Conservation (phyloP, 2,797 vertebrate genomes). For the Lemur catta region DNA sequence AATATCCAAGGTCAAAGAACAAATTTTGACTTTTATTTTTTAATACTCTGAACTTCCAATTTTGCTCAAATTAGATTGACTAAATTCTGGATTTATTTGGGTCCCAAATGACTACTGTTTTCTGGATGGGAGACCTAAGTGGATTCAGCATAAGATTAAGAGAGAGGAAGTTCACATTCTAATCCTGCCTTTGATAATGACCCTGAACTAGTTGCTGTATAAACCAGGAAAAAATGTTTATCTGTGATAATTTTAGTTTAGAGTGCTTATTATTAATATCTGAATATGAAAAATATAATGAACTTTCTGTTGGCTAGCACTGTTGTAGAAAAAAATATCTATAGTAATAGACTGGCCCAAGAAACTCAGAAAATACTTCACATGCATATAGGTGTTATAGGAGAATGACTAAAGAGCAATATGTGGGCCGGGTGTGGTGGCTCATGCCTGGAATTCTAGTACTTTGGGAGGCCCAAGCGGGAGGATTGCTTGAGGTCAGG, state of each 20-base stretch:
- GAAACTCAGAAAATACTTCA: not conserved
- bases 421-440: no score
- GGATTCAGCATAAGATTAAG: not conserved
- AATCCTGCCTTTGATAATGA: not conserved
- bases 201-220: not conserved
- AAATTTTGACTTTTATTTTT: not conserved
- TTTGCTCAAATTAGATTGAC: not conserved
- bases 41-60: not conserved
- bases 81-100: not conserved
- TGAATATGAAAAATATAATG: not conserved
- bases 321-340: not conserved
- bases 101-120: constrained; percentile 5
- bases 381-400: not conserved
- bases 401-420: not conserved
- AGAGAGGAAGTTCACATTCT: not conserved
- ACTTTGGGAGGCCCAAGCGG: no score
- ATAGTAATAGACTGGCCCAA: not conserved
- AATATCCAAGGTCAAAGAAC: not conserved
- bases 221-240: constrained; percentile 5
- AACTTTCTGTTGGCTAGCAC: not conserved
- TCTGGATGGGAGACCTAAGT: not conserved
- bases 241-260: constrained; percentile 37
- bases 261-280: not conserved
- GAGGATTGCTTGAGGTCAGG: no score
- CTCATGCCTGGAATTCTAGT: no score